Conservation (phyloP, 2,113 vertebrate species). For the Chamaea fasciata region DNA sequence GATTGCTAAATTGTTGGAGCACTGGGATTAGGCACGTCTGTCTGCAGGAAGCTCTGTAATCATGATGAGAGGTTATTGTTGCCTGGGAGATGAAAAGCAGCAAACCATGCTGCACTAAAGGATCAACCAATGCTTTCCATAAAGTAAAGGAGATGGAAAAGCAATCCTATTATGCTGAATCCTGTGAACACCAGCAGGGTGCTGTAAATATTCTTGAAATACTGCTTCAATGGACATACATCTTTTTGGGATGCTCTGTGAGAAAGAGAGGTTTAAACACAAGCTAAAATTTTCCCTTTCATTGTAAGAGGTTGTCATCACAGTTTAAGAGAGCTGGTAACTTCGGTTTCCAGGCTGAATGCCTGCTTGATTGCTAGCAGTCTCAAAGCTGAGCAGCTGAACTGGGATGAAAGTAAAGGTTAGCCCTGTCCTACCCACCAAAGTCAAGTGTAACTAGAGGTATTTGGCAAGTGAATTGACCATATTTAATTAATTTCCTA, state of each 20-base stretch:
- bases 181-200: neutral
- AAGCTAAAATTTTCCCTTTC: neutral
- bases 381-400: neutral
- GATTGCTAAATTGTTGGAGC: conserved; percentile 66
- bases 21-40: conserved; percentile 59
- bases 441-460: neutral
- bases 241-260: neutral
- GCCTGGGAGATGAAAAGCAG: conserved; percentile 40
- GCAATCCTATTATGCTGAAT: neutral
- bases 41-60: conserved; percentile 60
- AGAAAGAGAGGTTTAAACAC: neutral
- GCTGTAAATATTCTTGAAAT: neutral
- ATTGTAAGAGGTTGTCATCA: neutral
- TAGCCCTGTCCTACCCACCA: rapidly evolving
- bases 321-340: neutral
- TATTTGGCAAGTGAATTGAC: neutral
- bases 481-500: neutral
- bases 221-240: neutral
- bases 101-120: neutral
- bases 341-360: neutral
- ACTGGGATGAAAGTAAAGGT: neutral
- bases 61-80: conserved; percentile 62
- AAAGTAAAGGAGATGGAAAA: conserved; percentile 50
- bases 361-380: neutral
- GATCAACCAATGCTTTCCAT: conserved; percentile 39